These are phyloP conservation scores for Egretta garzetta DNA, from an alignment of 2,113 vertebrate genomes.

Conservation along the genomic window DNA sequence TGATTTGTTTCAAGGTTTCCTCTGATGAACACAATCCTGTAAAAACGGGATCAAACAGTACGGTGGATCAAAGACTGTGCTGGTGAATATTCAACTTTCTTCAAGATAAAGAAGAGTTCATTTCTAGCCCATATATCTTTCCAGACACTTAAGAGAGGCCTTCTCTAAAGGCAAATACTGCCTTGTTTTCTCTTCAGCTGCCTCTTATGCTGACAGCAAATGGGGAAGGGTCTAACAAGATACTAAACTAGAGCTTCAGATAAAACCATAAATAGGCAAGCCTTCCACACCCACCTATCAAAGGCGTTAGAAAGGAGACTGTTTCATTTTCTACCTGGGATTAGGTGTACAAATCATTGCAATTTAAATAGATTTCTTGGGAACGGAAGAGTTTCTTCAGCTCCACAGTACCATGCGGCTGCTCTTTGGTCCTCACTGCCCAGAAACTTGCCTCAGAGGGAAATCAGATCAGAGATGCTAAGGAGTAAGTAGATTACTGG, in stretches of 20 bases:
- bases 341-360: not conserved
- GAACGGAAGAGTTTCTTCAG: not conserved
- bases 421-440: not conserved
- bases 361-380: not conserved
- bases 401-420: not conserved
- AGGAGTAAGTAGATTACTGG: conserved; percentile 37
- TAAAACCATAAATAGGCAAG: not conserved
- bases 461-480: conserved; percentile 41
- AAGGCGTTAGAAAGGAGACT: not conserved
- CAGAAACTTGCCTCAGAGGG: not conserved
- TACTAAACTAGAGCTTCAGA: not conserved
- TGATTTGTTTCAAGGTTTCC: not conserved
- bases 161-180: not conserved
- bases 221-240: not conserved
- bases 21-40: not conserved
- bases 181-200: not conserved
- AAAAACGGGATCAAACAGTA: not conserved
- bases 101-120: not conserved
- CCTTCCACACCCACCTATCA: not conserved
- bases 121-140: not conserved
- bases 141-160: not conserved
- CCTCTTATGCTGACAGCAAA: not conserved
- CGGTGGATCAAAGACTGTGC: not conserved
- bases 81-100: not conserved
- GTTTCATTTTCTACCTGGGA: not conserved